Evolutionary conservation across 2,797 vertebrate genomes (phyloP).

Genomic region (Acanthis flammea): DNA sequence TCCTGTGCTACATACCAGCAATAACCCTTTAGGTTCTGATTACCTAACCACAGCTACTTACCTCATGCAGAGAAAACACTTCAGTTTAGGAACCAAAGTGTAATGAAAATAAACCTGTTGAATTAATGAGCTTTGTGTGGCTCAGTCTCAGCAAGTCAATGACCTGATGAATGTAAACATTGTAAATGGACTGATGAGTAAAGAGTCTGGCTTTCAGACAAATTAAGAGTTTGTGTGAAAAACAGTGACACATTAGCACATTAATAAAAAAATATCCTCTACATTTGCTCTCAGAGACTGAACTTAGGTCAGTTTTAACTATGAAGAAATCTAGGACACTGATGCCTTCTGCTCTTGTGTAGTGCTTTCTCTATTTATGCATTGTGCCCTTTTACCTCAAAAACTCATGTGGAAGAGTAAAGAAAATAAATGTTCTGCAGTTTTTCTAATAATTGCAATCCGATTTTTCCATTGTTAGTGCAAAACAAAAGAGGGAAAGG

Average conservation of each 20-base stretch:
- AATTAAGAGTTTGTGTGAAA: neutral
- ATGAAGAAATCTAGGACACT: neutral
- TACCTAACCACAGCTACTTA: neutral
- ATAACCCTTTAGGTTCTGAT: neutral
- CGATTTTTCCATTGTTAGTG: neutral
- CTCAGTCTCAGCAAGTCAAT: neutral
- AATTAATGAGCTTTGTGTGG: neutral
- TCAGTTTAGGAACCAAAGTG: neutral
- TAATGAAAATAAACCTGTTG: conserved; percentile 46
- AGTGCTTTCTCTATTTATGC: neutral
- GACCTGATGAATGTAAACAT: neutral
- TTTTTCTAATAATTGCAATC: neutral
- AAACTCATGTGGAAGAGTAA: neutral
- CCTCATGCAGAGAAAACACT: neutral
- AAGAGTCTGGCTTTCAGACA: neutral
- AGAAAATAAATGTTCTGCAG: neutral
- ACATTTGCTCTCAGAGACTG: neutral
- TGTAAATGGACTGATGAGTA: neutral
- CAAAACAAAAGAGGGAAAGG: neutral
- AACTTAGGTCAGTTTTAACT: neutral
- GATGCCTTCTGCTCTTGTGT: neutral
- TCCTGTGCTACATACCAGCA: conserved; percentile 37
- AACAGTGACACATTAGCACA: neutral
- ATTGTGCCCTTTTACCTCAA: neutral
- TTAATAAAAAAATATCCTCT: neutral